phyloP scores from a whole-genome alignment of 2,888 invertebrate genomes.

The Drosophila conformis region DNA sequence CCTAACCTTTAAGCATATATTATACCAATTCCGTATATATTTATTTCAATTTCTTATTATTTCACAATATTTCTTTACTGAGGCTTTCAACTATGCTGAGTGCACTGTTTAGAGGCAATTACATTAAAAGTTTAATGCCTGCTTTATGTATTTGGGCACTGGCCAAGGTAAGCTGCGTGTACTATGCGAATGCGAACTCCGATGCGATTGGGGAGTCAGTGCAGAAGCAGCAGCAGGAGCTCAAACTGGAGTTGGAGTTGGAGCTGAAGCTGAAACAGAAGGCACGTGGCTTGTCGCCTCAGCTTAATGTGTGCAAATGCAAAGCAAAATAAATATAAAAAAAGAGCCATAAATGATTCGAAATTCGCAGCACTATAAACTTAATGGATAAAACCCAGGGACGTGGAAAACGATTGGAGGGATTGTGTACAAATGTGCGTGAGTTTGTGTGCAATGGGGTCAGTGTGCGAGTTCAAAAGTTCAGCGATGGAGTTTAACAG shows the following conservation, averaged over 20 bases:
- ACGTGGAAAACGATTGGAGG: neutral
- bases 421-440: slow-evolving; percentile 17
- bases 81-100: neutral
- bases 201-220: slow-evolving; percentile 19
- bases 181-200: slow-evolving; percentile 20
- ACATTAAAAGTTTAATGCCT: slow-evolving; percentile 44
- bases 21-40: neutral
- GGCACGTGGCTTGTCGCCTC: slow-evolving; percentile 54
- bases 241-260: neutral
- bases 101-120: slow-evolving; percentile 24
- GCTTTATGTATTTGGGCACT: slow-evolving; percentile 47
- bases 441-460: slow-evolving; percentile 56
- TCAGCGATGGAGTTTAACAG: slow-evolving; percentile 63
- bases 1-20: neutral
- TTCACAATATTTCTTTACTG: neutral
- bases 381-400: slow-evolving; percentile 18
- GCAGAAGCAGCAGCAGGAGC: neutral
- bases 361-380: slow-evolving; percentile 64
- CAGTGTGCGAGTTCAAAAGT: slow-evolving; percentile 77
- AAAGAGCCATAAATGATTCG: slow-evolving; percentile 60
- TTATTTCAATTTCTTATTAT: too few relatives aligned
- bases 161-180: slow-evolving; percentile 42
- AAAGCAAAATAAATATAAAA: slow-evolving; percentile 17
- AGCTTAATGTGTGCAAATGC: slow-evolving; percentile 70
- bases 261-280: neutral